Evolutionary conservation across 2,113 vertebrate species (phyloP), one percentile per base, ranked within the genome.

Genomic region (Hymenochirus boettgeri): DNA sequence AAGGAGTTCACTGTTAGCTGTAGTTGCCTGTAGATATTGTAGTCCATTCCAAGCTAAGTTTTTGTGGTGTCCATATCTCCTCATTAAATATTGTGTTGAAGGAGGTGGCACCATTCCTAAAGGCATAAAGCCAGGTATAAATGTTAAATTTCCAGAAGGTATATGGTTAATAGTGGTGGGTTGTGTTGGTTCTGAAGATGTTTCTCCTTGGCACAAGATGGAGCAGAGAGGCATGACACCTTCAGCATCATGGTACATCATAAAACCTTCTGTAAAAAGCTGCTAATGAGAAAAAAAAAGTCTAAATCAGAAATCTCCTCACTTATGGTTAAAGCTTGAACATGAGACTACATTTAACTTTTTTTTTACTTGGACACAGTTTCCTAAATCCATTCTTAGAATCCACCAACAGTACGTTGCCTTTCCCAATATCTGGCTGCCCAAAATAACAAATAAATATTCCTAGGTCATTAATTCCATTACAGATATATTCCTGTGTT

Each of bases 201-300:
- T 22, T 13, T 29, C 21, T 62, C 75, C 64, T 70, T 75, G 66
- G 9, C 79, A 29, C 0, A 75, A 72, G 62, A 75, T 1, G 8
- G 80, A 81, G 57, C 73, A 5, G 15, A 80, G 42, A 6, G 51
- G 71, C 71, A 62, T 21, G 2, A 61, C 3, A 17, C 25, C 1
- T 0, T 24, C 65, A 17, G 59, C 1, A 3, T 76, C 71, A 24
- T 46, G 73, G 47, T 22, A 55, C 8, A 35, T 0, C 0, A 71
- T 42, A 12, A 21, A 12, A 0, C 74, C 70, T 65, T 76, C 72
- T 1, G 69, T 71, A 42, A 71, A 66, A 56, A 55, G 75, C 1
- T 69, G 35, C 81, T 88, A 62, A 54, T 79, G 73, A 57, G 65
- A 69, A 4, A 26, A 53, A 24, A 29, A 51, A 6, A 19, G 21